phyloP scores from a whole-genome alignment of 2,797 vertebrate genomes.

The Sparus aurata region DNA sequence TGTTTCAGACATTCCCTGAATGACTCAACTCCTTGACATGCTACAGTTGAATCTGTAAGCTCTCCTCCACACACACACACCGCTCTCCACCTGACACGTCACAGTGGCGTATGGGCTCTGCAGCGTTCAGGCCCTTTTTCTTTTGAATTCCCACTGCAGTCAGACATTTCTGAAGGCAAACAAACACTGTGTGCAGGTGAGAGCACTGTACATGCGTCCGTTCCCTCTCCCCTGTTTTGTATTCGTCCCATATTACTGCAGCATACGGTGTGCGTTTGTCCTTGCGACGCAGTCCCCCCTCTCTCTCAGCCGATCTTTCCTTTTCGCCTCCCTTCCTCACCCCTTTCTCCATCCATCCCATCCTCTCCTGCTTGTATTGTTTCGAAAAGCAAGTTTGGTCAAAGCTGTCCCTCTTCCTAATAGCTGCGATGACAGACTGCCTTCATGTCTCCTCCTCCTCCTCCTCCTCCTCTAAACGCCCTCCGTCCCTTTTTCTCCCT shows the following conservation, averaged over 20 bases:
- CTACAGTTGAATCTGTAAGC: slow-evolving; percentile 57
- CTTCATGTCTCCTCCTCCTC: slow-evolving; percentile 22
- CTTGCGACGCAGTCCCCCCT: slow-evolving; percentile 64
- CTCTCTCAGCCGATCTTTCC: slow-evolving; percentile 20
- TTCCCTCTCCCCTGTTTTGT: slow-evolving; percentile 66
- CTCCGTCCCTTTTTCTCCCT: slow-evolving; percentile 26
- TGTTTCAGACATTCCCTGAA: slow-evolving; percentile 71
- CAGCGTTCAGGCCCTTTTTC: slow-evolving; percentile 58
- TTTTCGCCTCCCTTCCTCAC: slow-evolving; percentile 18
- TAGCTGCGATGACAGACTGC: slow-evolving; percentile 30
- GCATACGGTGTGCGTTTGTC: slow-evolving; percentile 74
- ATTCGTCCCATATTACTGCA: slow-evolving; percentile 79
- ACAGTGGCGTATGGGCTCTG: slow-evolving; percentile 56
- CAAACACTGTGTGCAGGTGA: slow-evolving; percentile 49
- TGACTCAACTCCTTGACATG: slow-evolving; percentile 74
- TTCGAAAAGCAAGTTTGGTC: slow-evolving; percentile 35
- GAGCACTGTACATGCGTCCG: slow-evolving; percentile 43
- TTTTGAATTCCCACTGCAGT: slow-evolving; percentile 64
- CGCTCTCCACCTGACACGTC: slow-evolving; percentile 34
- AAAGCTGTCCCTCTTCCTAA: slow-evolving; percentile 36
- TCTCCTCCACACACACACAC: slow-evolving; percentile 27
- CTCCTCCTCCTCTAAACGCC: slow-evolving; percentile 20
- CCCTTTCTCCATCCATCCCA: slow-evolving; percentile 34
- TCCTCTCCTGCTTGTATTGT: slow-evolving; percentile 48
- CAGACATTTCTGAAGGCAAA: slow-evolving; percentile 57